phyloP scores from a whole-genome alignment of 2,797 vertebrate genomes.

The Oreochromis grahami region DNA sequence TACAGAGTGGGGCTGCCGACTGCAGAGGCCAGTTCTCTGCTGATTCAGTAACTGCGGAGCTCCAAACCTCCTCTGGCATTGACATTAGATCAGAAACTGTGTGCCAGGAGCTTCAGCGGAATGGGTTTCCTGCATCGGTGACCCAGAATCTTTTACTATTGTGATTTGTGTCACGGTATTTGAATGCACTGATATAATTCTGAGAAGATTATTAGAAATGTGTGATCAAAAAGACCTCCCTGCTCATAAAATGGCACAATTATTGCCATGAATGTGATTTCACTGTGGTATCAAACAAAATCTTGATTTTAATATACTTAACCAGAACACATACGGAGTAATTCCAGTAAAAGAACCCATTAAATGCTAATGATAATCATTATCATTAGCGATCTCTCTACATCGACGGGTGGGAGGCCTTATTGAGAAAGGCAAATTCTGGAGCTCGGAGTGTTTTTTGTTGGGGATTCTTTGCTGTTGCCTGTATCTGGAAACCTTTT shows the following conservation, averaged over 20 bases:
- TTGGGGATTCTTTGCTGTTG: not conserved
- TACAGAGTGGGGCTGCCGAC: not conserved
- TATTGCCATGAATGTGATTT: not conserved
- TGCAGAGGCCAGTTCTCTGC: not conserved
- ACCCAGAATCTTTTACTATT: not conserved
- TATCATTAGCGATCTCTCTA: not conserved
- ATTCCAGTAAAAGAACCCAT: not conserved
- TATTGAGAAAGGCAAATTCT: not conserved
- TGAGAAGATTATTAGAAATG: not conserved
- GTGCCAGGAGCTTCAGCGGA: not conserved
- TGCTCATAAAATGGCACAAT: not conserved
- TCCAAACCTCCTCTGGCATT: not conserved
- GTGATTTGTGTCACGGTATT: not conserved
- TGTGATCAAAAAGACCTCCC: not conserved
- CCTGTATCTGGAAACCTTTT: not conserved
- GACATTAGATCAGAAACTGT: not conserved
- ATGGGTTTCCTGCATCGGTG: not conserved
- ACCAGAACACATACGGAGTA: not conserved
- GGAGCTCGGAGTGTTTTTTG: not conserved
- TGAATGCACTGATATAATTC: not conserved
- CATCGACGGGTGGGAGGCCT: not conserved
- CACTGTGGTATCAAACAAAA: not conserved
- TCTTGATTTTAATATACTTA: not conserved
- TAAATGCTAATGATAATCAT: not conserved
- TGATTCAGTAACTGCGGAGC: not conserved